These are phyloP conservation scores for Hypercompe scribonia DNA, from an alignment of 2,888 invertebrate genomes.

Conservation along the genomic window DNA sequence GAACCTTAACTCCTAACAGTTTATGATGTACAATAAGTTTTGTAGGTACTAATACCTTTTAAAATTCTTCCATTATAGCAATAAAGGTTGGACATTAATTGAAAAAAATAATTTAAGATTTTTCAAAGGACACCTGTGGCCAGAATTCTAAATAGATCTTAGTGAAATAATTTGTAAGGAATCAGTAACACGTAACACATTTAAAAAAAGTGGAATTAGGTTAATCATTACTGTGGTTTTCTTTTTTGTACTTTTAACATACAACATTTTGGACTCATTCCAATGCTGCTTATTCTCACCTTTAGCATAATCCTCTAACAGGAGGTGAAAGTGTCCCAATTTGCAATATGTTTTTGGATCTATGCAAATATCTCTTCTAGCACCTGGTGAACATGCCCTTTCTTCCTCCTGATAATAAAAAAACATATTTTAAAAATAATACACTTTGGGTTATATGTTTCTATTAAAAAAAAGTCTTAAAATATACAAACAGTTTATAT, in stretches of 20 bases:
- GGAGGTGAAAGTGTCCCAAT: slow-evolving; percentile 97
- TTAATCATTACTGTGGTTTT: neutral
- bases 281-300: slow-evolving; percentile 84
- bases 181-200: no score
- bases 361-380: slow-evolving; percentile 90
- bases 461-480: neutral
- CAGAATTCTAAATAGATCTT: no score
- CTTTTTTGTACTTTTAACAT: neutral
- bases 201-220: no score
- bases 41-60: no score
- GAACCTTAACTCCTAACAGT: no score
- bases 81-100: no score
- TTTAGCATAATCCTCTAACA: slow-evolving; percentile 97
- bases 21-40: no score
- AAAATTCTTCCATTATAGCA: no score
- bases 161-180: no score
- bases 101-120: no score
- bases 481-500: neutral
- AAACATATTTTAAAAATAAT: neutral
- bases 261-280: neutral
- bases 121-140: no score
- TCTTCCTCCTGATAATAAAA: slow-evolving; percentile 77
- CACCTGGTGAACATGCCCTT: slow-evolving; percentile 77
- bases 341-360: slow-evolving; percentile 97
- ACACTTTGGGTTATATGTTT: neutral